Evolutionary conservation across 2,888 invertebrate species (phyloP).

Genomic region (Charanyca ferruginea): DNA sequence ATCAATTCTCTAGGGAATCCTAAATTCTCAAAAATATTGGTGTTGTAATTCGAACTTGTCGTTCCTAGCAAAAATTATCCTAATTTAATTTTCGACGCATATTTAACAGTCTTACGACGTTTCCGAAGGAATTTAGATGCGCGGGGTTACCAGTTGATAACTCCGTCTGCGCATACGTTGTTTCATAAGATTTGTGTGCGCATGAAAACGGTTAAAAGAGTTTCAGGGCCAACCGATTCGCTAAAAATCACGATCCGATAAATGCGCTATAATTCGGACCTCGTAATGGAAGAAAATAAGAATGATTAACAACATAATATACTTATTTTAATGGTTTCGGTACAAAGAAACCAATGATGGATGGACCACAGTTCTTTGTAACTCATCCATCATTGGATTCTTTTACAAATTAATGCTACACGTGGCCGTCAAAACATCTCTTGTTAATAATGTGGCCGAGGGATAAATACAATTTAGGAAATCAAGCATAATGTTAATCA

Average conservation of each 20-base stretch:
- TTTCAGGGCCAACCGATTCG: no score
- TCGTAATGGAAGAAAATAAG: constrained; percentile 1
- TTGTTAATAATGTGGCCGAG: neutral
- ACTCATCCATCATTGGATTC: constrained; percentile 41
- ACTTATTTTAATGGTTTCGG: constrained; percentile 31
- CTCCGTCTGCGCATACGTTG: no score
- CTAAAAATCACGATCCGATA: neutral
- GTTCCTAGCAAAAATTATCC: neutral
- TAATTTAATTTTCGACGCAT: neutral
- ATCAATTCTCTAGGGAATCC: constrained; percentile 37
- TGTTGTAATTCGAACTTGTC: constrained; percentile 14
- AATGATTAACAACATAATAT: constrained; percentile 15
- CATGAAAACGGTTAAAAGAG: no score
- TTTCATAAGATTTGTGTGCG: no score
- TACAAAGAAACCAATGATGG: constrained; percentile 40
- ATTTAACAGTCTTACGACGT: neutral
- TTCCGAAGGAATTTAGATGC: no score
- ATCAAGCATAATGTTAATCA: no score
- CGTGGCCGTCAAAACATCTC: neutral
- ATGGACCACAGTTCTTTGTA: constrained; percentile 38
- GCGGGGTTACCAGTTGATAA: no score
- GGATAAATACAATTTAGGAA: neutral
- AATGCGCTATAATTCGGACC: neutral
- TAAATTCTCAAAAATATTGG: constrained; percentile 33
- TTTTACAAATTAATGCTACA: constrained; percentile 19